A percentile compares a stretch with the other conserved stretches of the same genome.
phyloP scores from a whole-genome alignment of 2,113 vertebrate species.

The Cyanocitta stelleri region DNA sequence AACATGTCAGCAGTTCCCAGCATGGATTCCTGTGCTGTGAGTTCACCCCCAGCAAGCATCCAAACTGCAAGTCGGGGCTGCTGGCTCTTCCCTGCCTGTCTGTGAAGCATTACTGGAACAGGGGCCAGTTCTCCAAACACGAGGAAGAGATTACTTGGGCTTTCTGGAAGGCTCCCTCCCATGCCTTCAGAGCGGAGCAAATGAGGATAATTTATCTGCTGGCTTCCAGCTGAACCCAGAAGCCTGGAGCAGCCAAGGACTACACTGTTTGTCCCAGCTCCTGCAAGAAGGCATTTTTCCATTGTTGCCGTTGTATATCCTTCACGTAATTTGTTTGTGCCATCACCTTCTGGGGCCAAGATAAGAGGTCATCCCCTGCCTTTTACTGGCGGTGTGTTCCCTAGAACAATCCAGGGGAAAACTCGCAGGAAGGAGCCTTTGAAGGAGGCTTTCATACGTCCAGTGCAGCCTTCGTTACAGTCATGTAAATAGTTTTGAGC shows the following conservation, averaged over 20 bases:
- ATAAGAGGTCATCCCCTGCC: slow-evolving; percentile 41
- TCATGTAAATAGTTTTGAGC: neutral
- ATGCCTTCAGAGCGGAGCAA: slow-evolving; percentile 2
- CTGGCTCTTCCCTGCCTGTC: slow-evolving; percentile 25
- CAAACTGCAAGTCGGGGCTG: slow-evolving; percentile 5
- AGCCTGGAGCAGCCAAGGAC: neutral
- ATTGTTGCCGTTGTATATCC: slow-evolving; percentile 10
- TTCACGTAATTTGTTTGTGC: slow-evolving; percentile 20
- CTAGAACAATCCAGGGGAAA: slow-evolving; percentile 54
- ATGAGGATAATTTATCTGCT: slow-evolving; percentile 40
- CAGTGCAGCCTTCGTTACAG: neutral
- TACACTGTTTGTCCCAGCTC: neutral
- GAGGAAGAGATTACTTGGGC: slow-evolving; percentile 41
- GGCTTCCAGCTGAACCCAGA: neutral
- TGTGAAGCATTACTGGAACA: slow-evolving; percentile 1
- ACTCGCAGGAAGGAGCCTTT: slow-evolving; percentile 1
- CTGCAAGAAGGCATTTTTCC: slow-evolving; percentile 18
- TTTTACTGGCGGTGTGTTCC: slow-evolving; percentile 10
- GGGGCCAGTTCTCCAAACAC: neutral
- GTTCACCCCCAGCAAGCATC: slow-evolving; percentile 18
- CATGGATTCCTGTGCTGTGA: slow-evolving; percentile 1
- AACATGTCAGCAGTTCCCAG: slow-evolving; percentile 54
- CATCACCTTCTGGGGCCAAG: slow-evolving; percentile 29
- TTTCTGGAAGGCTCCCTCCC: slow-evolving; percentile 46
- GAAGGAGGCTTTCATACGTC: neutral